Percentiles rank a stretch among this genome's conserved stretches.
phyloP scores from a whole-genome alignment of 2,888 invertebrate species.

The Microctonus brassicae region DNA sequence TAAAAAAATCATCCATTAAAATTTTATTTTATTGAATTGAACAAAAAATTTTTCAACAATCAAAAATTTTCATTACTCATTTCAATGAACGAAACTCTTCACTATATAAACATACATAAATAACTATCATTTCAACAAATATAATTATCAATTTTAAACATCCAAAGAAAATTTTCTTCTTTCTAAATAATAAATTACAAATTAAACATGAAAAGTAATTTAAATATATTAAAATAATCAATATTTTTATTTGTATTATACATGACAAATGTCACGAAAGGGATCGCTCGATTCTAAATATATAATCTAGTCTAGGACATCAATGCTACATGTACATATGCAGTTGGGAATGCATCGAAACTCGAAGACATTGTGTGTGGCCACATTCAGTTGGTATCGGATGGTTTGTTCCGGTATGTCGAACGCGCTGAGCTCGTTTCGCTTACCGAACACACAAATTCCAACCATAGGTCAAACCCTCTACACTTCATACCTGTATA shows the following conservation, averaged over 20 bases:
- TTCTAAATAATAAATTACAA: too few relatives aligned
- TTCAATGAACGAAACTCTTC: too few relatives aligned
- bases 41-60: too few relatives aligned
- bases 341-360: conserved; percentile 9
- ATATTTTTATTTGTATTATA: background rate
- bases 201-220: background rate
- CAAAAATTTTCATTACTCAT: too few relatives aligned
- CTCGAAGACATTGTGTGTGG: conserved; percentile 19
- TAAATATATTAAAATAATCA: background rate
- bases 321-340: background rate
- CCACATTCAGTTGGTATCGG: background rate
- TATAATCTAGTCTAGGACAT: background rate
- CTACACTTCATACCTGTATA: background rate
- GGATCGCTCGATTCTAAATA: background rate
- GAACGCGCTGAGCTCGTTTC: conserved; percentile 7
- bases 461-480: conserved; percentile 9
- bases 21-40: too few relatives aligned
- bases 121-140: too few relatives aligned
- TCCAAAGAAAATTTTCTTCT: too few relatives aligned
- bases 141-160: too few relatives aligned
- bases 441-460: conserved; percentile 9
- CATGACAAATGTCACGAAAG: background rate
- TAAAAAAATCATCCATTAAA: too few relatives aligned
- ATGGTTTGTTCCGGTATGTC: conserved; percentile 24
- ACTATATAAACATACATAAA: too few relatives aligned